phyloP scores from a whole-genome alignment of 2,797 vertebrate species.

The Rhynchonycteris naso region DNA sequence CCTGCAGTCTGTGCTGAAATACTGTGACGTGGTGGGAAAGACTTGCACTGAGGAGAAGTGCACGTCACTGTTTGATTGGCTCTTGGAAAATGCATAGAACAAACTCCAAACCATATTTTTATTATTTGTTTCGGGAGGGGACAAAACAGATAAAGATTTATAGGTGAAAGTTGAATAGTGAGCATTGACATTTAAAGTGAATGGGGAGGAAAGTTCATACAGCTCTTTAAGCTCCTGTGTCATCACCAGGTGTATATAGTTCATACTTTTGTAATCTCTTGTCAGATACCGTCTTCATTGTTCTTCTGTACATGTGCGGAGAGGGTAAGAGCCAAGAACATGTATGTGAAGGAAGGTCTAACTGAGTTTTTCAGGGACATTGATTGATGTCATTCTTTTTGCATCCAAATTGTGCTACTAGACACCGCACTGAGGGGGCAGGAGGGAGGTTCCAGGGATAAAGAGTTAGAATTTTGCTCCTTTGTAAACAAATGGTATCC shows the following conservation, averaged over 20 bases:
- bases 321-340: constrained; percentile 68
- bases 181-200: constrained; percentile 79
- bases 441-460: background rate
- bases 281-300: constrained; percentile 71
- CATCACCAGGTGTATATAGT: constrained; percentile 82
- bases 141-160: constrained; percentile 63
- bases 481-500: constrained; percentile 30
- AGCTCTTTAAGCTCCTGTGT: constrained; percentile 84
- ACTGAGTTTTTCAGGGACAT: constrained; percentile 53
- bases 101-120: constrained; percentile 68
- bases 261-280: constrained; percentile 80
- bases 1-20: constrained; percentile 93
- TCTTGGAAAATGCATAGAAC: constrained; percentile 92
- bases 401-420: constrained; percentile 58
- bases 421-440: background rate
- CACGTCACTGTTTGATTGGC: constrained; percentile 92
- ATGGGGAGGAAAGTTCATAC: constrained; percentile 83
- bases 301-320: constrained; percentile 71
- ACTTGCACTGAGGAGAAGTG: constrained; percentile 81
- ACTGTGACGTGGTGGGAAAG: constrained; percentile 89
- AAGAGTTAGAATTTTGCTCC: constrained; percentile 1
- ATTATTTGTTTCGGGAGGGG: constrained; percentile 76
- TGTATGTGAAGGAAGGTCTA: constrained; percentile 51
- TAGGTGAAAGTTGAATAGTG: constrained; percentile 74
- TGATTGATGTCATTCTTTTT: constrained; percentile 55